Percentiles rank a stretch among this genome's conserved stretches.
Conservation (phyloP, 2,888 invertebrate species). For the Calliphora vomitoria region DNA sequence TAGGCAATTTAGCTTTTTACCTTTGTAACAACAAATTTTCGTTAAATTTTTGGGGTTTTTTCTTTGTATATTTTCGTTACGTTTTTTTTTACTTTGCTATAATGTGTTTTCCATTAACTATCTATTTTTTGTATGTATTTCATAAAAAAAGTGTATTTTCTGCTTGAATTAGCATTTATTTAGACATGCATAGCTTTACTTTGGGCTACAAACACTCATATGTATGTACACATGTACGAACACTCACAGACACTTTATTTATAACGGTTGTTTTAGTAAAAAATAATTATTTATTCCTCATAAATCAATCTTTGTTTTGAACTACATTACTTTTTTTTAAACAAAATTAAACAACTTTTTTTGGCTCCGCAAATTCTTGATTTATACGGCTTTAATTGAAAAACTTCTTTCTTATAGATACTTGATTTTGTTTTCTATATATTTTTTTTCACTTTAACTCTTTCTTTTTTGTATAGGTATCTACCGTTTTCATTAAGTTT, state of each 20-base stretch:
- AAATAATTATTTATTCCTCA: background rate
- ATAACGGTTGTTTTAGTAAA: constrained; percentile 30
- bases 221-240: background rate
- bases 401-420: background rate
- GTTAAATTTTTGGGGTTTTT: background rate
- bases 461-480: constrained; percentile 10
- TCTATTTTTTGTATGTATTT: constrained; percentile 14
- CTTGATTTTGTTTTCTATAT: constrained; percentile 9
- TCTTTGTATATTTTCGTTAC: background rate
- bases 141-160: constrained; percentile 11
- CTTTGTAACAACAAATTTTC: constrained; percentile 7
- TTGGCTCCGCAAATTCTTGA: background rate
- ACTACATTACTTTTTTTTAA: background rate
- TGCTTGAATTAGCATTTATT: constrained; percentile 48
- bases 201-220: background rate
- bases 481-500: constrained; percentile 50
- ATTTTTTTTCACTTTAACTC: constrained; percentile 28
- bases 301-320: constrained; percentile 10
- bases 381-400: background rate
- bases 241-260: constrained; percentile 14
- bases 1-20: background rate
- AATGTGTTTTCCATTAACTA: constrained; percentile 17
- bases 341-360: background rate
- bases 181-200: background rate
- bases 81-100: background rate